These are phyloP conservation scores for Aphelenchoides besseyi DNA, from an alignment of 1,140 invertebrate genomes.

Conservation along the genomic window DNA sequence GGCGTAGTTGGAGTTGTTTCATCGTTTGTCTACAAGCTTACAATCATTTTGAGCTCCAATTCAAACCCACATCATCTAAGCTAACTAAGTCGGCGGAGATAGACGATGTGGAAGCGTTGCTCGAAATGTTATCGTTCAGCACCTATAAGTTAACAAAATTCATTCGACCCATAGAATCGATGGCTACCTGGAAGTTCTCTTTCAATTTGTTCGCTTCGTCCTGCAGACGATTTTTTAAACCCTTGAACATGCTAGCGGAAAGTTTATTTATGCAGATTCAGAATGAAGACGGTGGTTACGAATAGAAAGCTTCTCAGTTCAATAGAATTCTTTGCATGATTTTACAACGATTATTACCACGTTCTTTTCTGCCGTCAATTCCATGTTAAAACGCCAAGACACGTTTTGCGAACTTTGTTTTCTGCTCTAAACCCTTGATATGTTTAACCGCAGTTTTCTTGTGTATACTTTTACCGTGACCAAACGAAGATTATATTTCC, in stretches of 20 bases:
- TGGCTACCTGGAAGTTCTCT: conserved; percentile 22
- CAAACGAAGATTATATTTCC: no score
- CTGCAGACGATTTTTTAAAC: conserved; percentile 11
- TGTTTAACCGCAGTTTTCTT: background rate
- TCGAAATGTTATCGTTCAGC: background rate
- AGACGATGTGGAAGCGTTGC: conserved; percentile 11
- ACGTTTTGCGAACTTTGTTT: background rate
- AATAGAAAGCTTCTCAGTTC: background rate
- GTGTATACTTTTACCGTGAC: background rate
- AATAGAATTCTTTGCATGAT: background rate
- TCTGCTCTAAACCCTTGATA: background rate
- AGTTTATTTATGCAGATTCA: background rate
- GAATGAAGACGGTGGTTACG: background rate
- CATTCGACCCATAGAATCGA: background rate
- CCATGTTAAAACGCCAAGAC: background rate
- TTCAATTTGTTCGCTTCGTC: conserved; percentile 18
- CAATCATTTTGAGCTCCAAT: background rate
- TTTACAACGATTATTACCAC: background rate
- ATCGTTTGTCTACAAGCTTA: background rate
- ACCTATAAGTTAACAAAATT: background rate
- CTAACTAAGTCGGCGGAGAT: conserved; percentile 10
- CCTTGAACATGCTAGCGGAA: conserved; percentile 16
- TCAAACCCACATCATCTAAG: conserved; percentile 14
- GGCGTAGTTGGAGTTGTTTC: background rate
- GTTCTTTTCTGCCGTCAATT: background rate